Conservation (phyloP, 2,797 vertebrate species). For the Leptatherina wallacei region DNA sequence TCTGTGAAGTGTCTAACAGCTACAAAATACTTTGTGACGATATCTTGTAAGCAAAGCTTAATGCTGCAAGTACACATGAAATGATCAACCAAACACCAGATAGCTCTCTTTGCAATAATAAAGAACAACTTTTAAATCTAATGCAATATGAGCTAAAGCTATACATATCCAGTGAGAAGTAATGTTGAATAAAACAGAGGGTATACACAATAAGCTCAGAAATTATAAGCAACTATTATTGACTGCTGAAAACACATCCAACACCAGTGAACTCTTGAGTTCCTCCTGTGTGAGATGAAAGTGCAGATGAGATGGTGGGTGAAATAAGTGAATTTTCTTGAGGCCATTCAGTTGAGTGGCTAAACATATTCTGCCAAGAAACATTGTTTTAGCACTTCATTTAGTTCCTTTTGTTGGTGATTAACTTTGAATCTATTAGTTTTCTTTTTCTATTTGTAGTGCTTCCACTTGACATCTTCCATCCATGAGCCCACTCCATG, state of each 20-base stretch:
- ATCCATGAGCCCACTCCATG: not conserved
- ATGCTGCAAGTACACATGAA: not conserved
- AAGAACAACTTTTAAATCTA: too few relatives aligned
- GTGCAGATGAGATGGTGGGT: too few relatives aligned
- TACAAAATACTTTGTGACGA: not conserved
- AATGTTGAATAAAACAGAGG: not conserved
- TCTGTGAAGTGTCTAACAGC: slow-evolving; percentile 2
- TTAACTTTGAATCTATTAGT: not conserved
- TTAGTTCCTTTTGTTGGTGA: not conserved
- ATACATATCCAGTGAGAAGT: too few relatives aligned
- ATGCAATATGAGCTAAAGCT: too few relatives aligned
- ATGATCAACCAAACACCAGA: not conserved
- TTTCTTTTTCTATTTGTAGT: not conserved
- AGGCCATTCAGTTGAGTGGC: too few relatives aligned
- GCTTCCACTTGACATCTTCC: not conserved
- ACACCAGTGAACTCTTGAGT: too few relatives aligned
- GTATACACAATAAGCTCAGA: too few relatives aligned
- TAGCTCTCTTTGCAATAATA: not conserved
- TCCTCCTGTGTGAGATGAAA: too few relatives aligned
- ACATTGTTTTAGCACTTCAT: not conserved
- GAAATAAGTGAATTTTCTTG: too few relatives aligned
- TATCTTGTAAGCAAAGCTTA: not conserved
- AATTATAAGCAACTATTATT: too few relatives aligned
- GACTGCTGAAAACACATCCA: too few relatives aligned
- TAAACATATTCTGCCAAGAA: not conserved